Conservation (phyloP, 2,113 vertebrate species). For the Coptodon rendalli region DNA sequence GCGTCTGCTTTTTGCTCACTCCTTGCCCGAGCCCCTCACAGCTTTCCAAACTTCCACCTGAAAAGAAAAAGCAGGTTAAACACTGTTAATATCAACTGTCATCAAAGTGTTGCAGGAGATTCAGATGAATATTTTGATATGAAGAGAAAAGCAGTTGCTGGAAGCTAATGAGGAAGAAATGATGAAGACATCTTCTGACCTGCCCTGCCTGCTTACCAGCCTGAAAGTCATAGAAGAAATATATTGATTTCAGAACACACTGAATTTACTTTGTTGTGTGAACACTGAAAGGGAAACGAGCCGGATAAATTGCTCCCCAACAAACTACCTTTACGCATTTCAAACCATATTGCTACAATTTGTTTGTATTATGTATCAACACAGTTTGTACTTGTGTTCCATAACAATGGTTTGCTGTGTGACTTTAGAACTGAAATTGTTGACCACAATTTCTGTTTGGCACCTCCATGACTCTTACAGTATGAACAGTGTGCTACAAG, state of each 20-base stretch:
- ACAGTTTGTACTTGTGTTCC: constrained; percentile 17
- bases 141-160: not conserved
- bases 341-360: not conserved
- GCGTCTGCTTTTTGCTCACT: not conserved
- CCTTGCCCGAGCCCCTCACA: not conserved
- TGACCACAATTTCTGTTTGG: not conserved
- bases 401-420: constrained; percentile 18
- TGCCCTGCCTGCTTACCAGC: not conserved
- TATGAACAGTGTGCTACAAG: not conserved
- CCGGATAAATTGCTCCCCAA: not conserved
- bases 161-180: not conserved
- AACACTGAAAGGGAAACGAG: not conserved
- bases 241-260: not conserved
- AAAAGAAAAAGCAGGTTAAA: not conserved
- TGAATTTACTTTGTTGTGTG: not conserved
- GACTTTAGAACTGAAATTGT: not conserved
- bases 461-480: not conserved
- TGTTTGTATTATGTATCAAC: not conserved
- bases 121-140: not conserved
- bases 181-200: not conserved
- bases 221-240: not conserved
- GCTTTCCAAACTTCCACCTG: not conserved
- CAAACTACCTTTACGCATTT: not conserved
- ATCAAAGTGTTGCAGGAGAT: not conserved
- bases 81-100: not conserved